Percentiles rank a stretch among this genome's conserved stretches.
Conservation (phyloP, 1,140 invertebrate genomes). For the Maniola jurtina region DNA sequence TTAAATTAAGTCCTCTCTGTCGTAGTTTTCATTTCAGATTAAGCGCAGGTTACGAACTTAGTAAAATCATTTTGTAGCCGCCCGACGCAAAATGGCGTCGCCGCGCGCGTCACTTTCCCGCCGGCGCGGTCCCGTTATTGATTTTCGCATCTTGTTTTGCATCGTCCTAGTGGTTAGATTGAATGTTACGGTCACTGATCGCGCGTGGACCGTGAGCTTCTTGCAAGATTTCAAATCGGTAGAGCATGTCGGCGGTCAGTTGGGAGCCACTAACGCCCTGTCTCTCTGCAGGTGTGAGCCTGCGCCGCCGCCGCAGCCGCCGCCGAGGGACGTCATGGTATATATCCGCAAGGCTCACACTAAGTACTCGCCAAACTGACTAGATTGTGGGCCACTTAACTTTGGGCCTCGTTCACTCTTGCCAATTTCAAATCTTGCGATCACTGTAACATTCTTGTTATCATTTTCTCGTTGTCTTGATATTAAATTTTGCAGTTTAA, state of each 20-base stretch:
- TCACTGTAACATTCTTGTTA: slow-evolving; percentile 73
- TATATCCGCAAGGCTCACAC: slow-evolving; percentile 82
- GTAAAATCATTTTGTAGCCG: slow-evolving; percentile 60
- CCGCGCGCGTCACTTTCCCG: slow-evolving; percentile 63
- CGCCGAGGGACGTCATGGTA: slow-evolving; percentile 81
- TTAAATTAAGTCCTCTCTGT: slow-evolving; percentile 52
- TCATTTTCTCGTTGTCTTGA: slow-evolving; percentile 66
- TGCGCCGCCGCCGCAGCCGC: slow-evolving; percentile 74
- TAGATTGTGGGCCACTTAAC: slow-evolving; percentile 77
- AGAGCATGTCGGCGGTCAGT: slow-evolving; percentile 64
- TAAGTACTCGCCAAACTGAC: slow-evolving; percentile 79
- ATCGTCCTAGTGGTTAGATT: slow-evolving; percentile 43
- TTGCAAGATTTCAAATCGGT: slow-evolving; percentile 76
- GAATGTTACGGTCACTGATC: slow-evolving; percentile 57
- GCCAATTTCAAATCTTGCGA: slow-evolving; percentile 79
- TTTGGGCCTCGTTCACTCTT: slow-evolving; percentile 78
- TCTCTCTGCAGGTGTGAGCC: slow-evolving; percentile 80
- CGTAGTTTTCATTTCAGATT: slow-evolving; percentile 72
- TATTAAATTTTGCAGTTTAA: slow-evolving; percentile 73
- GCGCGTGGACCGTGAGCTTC: slow-evolving; percentile 45
- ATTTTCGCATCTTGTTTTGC: slow-evolving; percentile 55
- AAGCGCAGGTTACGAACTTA: slow-evolving; percentile 54
- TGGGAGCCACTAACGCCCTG: slow-evolving; percentile 78
- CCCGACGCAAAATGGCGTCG: slow-evolving; percentile 75
- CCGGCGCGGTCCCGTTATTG: slow-evolving; percentile 68